Conservation (phyloP, 2,797 vertebrate species). For the Typhlichthys eigenmanni region DNA sequence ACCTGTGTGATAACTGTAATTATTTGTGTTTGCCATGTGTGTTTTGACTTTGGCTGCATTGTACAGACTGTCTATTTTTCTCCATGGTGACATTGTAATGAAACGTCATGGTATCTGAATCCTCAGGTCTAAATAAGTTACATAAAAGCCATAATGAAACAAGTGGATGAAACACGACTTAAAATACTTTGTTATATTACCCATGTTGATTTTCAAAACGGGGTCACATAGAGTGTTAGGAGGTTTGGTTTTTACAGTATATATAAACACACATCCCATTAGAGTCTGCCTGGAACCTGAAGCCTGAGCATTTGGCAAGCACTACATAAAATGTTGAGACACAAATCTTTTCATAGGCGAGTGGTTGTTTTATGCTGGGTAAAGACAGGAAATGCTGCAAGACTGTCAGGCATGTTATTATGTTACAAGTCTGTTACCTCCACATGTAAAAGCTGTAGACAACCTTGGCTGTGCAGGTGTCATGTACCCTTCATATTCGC, state of each 20-base stretch:
- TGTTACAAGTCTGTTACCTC: background rate
- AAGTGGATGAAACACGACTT: conserved; percentile 22
- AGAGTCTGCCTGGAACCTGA: conserved; percentile 25
- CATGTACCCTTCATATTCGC: conserved; percentile 37
- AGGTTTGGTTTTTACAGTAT: conserved; percentile 14
- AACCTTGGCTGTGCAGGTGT: conserved; percentile 11
- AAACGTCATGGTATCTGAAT: conserved; percentile 59
- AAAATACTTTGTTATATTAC: conserved; percentile 41
- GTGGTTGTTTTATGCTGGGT: conserved; percentile 7
- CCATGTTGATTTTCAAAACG: conserved; percentile 59
- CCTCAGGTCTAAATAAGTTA: conserved; percentile 29
- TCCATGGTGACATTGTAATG: conserved; percentile 8
- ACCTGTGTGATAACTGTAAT: too few relatives aligned
- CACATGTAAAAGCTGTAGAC: conserved; percentile 3
- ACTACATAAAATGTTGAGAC: conserved; percentile 27
- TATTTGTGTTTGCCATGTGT: background rate
- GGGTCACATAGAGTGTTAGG: conserved; percentile 39
- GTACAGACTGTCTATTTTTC: background rate
- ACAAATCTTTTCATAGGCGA: conserved; percentile 25
- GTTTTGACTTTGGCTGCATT: background rate
- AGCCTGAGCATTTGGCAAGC: conserved; percentile 31
- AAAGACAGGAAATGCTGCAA: background rate
- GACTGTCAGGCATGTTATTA: conserved; percentile 10
- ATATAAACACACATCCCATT: conserved; percentile 35
- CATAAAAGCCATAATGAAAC: conserved; percentile 27